Conservation (phyloP, 2,797 vertebrate species). For the Pitangus sulphuratus region DNA sequence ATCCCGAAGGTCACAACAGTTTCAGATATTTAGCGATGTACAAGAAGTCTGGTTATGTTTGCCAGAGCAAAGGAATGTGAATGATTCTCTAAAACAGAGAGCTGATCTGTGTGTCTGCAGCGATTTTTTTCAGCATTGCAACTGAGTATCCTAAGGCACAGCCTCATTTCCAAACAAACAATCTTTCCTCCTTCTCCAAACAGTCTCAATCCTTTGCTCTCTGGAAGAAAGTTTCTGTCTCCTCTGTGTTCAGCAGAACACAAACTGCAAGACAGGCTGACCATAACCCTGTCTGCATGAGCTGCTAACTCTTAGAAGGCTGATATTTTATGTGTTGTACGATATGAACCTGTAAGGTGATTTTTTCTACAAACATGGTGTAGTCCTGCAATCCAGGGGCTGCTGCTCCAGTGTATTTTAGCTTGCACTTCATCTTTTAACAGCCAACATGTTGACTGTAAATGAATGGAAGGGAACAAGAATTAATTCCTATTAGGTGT, state of each 20-base stretch:
- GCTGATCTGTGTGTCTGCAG: not conserved
- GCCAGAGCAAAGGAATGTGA: constrained; percentile 24
- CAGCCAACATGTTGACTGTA: not conserved
- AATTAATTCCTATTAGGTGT: not conserved
- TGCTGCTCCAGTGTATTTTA: not conserved
- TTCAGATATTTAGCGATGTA: not conserved
- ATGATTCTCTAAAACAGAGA: not conserved
- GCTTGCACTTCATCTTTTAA: not conserved
- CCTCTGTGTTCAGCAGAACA: not conserved
- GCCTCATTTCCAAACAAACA: constrained; percentile 9
- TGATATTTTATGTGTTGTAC: not conserved
- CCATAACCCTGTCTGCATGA: not conserved
- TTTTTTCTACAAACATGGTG: not conserved
- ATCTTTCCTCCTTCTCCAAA: constrained; percentile 30
- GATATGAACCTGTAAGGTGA: not conserved
- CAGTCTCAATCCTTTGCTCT: not conserved
- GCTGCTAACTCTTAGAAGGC: not conserved
- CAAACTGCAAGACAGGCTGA: not conserved
- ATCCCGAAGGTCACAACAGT: constrained; percentile 25
- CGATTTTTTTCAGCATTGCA: not conserved
- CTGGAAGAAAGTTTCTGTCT: not conserved
- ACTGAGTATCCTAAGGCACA: not conserved
- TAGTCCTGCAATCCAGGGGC: not conserved
- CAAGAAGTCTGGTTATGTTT: constrained; percentile 19
- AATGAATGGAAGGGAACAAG: not conserved